phyloP scores from a whole-genome alignment of 2,797 vertebrate genomes.

The Tamandua tetradactyla region DNA sequence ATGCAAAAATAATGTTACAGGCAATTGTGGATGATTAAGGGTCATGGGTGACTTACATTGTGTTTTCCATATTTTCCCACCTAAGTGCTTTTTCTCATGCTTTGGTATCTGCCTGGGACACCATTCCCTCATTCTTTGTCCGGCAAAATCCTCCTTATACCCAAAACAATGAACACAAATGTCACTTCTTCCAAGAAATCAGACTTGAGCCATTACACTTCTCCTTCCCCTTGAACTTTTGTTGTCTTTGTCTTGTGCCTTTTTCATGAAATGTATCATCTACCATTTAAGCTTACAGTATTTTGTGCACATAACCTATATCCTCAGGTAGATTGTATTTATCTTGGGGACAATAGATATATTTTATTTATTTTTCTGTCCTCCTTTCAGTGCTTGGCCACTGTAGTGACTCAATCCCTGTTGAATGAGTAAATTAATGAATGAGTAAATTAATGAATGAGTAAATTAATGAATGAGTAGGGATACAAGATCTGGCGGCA shows the following conservation, averaged over 20 bases:
- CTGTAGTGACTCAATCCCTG: background rate
- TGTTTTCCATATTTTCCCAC: background rate
- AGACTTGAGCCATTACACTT: background rate
- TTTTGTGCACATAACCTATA: background rate
- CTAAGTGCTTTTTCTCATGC: background rate
- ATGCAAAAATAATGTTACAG: background rate
- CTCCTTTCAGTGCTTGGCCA: background rate
- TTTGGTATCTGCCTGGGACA: background rate
- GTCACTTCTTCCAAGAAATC: background rate
- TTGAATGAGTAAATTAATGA: too few species aligned
- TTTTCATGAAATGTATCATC: background rate
- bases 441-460: too few species aligned
- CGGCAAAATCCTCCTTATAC: background rate
- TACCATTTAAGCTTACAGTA: background rate
- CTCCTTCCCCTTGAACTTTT: background rate
- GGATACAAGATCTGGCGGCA: too few species aligned
- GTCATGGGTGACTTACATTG: background rate
- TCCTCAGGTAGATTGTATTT: background rate
- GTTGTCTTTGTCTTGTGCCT: background rate
- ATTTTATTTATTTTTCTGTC: background rate
- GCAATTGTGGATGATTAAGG: fast-evolving
- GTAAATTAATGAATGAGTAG: too few species aligned
- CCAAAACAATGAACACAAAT: background rate
- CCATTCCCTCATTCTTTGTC: background rate
- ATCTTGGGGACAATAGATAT: background rate